Percentiles rank a stretch among this genome's conserved stretches.
phyloP scores from a whole-genome alignment of 2,888 invertebrate species.

The Pinctada fucata region DNA sequence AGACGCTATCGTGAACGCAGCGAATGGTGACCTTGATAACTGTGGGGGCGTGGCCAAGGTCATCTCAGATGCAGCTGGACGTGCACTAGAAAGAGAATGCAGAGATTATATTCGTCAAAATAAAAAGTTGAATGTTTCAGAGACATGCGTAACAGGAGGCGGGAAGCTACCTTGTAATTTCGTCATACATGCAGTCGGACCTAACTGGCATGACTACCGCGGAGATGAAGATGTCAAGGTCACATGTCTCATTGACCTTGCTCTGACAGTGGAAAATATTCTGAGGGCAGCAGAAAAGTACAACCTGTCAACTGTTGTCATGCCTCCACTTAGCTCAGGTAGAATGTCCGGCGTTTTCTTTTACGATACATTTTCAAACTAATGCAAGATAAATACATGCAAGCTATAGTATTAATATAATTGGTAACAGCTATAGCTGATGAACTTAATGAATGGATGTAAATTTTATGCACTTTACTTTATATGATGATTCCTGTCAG shows the following conservation, averaged over 20 bases:
- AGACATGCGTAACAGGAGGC: constrained; percentile 25
- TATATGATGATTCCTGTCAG: too few species aligned
- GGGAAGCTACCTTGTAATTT: constrained; percentile 19
- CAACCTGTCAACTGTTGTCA: constrained; percentile 41
- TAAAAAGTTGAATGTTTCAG: constrained; percentile 6
- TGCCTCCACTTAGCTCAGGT: constrained; percentile 58
- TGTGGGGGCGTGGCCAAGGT: constrained; percentile 46
- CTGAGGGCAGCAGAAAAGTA: constrained; percentile 37
- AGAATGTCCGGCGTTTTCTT: neutral
- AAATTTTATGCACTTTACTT: too few species aligned
- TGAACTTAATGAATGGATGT: too few species aligned
- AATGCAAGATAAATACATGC: too few species aligned
- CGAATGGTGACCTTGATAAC: constrained; percentile 45
- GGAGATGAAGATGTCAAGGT: constrained; percentile 36
- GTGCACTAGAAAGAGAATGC: constrained; percentile 38
- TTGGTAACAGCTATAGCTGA: too few species aligned
- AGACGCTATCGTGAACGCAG: constrained; percentile 54
- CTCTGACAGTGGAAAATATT: constrained; percentile 48
- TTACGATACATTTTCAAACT: too few species aligned
- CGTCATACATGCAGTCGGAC: constrained; percentile 39
- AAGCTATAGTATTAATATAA: too few species aligned
- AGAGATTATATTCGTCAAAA: neutral
- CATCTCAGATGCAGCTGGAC: constrained; percentile 47
- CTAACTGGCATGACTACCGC: constrained; percentile 30
- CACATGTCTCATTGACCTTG: constrained; percentile 47